A percentile compares a stretch with the other conserved stretches of the same genome.
Evolutionary conservation across 2,888 invertebrate genomes (phyloP).

Genomic region (Lamellibrachia columna): DNA sequence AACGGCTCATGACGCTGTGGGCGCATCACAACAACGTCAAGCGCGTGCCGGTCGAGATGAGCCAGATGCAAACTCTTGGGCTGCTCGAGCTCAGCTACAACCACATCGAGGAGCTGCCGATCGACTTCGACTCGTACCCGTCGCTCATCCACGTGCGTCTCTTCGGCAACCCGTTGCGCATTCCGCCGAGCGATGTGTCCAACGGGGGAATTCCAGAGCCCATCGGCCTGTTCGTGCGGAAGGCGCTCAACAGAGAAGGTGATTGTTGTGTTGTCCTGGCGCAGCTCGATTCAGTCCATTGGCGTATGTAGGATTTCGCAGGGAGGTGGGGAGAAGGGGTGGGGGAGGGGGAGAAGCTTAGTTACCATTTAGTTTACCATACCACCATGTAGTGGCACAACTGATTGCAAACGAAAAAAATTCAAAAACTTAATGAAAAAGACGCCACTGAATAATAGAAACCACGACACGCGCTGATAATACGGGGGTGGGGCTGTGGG

Average conservation of each 20-base stretch:
- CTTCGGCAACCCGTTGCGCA: slow-evolving; percentile 58
- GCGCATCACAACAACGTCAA: slow-evolving; percentile 50
- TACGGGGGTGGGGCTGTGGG: too few species aligned
- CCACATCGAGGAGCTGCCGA: slow-evolving; percentile 21
- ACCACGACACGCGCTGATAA: too few species aligned
- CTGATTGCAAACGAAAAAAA: too few species aligned
- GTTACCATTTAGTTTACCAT: too few species aligned
- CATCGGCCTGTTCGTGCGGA: slow-evolving; percentile 58
- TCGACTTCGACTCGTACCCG: background rate
- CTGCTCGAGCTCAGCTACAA: slow-evolving; percentile 17
- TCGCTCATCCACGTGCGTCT: slow-evolving; percentile 48
- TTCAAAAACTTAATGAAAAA: too few species aligned
- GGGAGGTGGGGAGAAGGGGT: too few species aligned
- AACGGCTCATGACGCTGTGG: slow-evolving; percentile 50
- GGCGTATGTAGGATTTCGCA: too few species aligned
- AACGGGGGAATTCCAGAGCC: slow-evolving; percentile 61
- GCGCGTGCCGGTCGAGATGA: slow-evolving; percentile 4
- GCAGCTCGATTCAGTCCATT: background rate
- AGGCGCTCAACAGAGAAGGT: slow-evolving; percentile 59
- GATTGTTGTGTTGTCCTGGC: background rate
- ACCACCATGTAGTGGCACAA: too few species aligned
- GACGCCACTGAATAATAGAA: too few species aligned
- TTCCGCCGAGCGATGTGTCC: slow-evolving; percentile 61
- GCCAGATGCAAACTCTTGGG: slow-evolving; percentile 21
- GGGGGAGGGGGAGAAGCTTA: too few species aligned